Conservation (phyloP, 53 echinoderm and acorn worm genomes). For the Hippasteria phrygiana region DNA sequence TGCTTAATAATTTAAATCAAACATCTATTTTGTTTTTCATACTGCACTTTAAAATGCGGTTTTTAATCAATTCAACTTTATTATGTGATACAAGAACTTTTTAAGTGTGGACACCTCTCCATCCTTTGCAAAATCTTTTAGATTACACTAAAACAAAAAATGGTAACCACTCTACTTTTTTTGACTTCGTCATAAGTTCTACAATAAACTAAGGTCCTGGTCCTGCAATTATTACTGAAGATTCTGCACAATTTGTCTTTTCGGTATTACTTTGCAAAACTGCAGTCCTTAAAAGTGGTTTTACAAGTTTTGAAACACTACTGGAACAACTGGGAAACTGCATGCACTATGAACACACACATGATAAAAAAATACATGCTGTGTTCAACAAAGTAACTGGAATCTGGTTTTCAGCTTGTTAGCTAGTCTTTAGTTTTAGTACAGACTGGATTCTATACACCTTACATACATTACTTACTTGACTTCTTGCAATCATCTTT, state of each 20-base stretch:
- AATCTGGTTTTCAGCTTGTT: too few relatives aligned
- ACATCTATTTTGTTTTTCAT: too few relatives aligned
- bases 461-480: too few relatives aligned
- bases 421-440: too few relatives aligned
- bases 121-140: slow-evolving; percentile 47
- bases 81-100: slow-evolving; percentile 7
- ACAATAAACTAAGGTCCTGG: background rate
- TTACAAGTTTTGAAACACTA: background rate
- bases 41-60: slow-evolving; percentile 55
- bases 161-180: background rate
- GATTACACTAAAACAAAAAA: background rate
- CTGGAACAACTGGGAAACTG: background rate
- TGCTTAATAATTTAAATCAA: too few relatives aligned
- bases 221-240: background rate
- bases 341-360: too few relatives aligned
- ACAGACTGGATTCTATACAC: too few relatives aligned
- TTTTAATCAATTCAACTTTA: slow-evolving; percentile 44
- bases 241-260: background rate
- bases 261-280: background rate
- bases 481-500: too few relatives aligned
- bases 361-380: background rate
- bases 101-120: background rate
- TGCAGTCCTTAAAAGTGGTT: background rate
- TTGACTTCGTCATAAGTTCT: background rate
- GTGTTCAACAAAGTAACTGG: too few relatives aligned